phyloP scores from a whole-genome alignment of 2,888 invertebrate species.

The Synanthedon formicaeformis region DNA sequence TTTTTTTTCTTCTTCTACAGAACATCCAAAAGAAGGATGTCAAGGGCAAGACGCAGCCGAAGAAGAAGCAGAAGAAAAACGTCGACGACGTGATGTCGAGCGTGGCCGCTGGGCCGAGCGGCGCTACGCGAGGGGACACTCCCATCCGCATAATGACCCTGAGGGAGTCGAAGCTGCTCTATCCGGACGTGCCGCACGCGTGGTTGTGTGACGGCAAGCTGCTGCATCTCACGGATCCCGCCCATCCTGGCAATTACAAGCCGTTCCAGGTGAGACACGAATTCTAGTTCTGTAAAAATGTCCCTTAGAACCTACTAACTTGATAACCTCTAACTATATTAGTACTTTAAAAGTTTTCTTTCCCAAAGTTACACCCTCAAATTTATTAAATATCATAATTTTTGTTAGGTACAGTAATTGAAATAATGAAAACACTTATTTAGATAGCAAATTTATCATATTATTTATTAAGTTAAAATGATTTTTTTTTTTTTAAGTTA shows the following conservation, averaged over 20 bases:
- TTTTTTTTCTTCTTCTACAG: constrained; percentile 28
- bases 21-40: constrained; percentile 63
- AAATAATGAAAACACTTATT: no score
- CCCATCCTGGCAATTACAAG: constrained; percentile 80
- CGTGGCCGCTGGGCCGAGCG: constrained; percentile 63
- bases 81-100: constrained; percentile 85
- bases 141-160: constrained; percentile 87
- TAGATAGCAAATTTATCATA: no score
- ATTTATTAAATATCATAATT: no score
- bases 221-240: constrained; percentile 84
- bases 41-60: constrained; percentile 55
- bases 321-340: no score
- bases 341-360: no score
- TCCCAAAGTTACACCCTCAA: no score
- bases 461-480: no score
- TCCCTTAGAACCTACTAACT: no score
- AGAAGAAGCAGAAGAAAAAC: constrained; percentile 72
- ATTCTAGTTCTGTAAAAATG: no score
- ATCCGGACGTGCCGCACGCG: constrained; percentile 90
- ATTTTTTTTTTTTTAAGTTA: no score
- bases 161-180: constrained; percentile 80
- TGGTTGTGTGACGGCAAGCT: constrained; percentile 95
- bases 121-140: constrained; percentile 60
- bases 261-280: constrained; percentile 75
- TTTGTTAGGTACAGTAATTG: no score